A percentile compares a stretch with the other conserved stretches of the same genome.
These are phyloP conservation scores for Tetranychus piercei DNA, from an alignment of 2,888 invertebrate species.

Conservation along the genomic window DNA sequence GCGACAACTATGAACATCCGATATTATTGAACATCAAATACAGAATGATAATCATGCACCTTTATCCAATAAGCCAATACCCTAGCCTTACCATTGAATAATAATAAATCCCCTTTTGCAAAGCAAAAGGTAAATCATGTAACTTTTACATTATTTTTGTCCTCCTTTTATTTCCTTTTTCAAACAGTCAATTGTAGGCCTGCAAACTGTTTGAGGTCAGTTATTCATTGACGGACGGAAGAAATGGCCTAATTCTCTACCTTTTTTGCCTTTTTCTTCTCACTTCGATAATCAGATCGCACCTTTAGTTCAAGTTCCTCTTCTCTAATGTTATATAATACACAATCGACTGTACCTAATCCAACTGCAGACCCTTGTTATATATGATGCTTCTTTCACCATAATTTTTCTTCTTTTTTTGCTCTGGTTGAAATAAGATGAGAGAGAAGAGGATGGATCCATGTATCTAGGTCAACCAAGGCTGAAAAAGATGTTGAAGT, in stretches of 20 bases:
- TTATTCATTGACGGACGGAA: not conserved
- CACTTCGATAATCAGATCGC: constrained; percentile 1
- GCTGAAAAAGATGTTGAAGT: not conserved
- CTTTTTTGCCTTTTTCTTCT: not conserved
- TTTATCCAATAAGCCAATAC: not conserved
- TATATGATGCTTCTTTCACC: not conserved
- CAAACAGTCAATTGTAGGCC: not conserved
- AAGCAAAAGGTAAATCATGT: not conserved
- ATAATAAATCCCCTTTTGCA: not conserved
- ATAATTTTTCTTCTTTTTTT: not conserved
- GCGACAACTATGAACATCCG: not conserved
- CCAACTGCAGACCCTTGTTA: not conserved
- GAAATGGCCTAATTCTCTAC: not conserved
- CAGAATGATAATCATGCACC: not conserved
- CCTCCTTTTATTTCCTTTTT: not conserved
- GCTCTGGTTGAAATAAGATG: too few species aligned
- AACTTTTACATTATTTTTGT: not conserved
- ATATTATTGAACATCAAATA: too few species aligned
- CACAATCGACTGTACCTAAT: not conserved
- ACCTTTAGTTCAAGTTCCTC: not conserved
- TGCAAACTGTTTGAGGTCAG: not conserved
- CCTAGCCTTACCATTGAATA: not conserved
- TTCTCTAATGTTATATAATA: not conserved
- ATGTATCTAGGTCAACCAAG: not conserved
- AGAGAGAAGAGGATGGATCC: too few species aligned